Percentiles rank a stretch among this genome's conserved stretches.
Evolutionary conservation across 2,888 invertebrate genomes (phyloP).

Genomic region (Stenodema calcarata): DNA sequence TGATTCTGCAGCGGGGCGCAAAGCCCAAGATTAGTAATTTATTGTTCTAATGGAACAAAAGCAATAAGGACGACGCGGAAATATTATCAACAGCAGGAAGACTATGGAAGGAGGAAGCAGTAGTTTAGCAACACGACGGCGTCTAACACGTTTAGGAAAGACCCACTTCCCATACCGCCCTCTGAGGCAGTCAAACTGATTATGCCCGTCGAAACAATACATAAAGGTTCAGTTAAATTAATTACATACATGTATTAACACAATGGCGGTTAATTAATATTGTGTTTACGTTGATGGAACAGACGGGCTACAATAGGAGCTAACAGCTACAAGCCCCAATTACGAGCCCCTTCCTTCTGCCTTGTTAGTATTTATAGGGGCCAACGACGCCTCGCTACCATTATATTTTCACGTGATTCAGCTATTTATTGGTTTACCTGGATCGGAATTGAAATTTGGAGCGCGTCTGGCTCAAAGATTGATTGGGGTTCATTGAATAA

Average conservation of each 20-base stretch:
- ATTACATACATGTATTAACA: constrained; percentile 45
- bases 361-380: constrained; percentile 36
- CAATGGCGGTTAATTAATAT: constrained; percentile 45
- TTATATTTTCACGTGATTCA: not conserved
- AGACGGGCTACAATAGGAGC: constrained; percentile 35
- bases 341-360: not conserved
- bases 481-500: not conserved
- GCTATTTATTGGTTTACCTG: not conserved
- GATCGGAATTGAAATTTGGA: not conserved
- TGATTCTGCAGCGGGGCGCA: not conserved
- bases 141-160: not conserved
- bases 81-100: not conserved
- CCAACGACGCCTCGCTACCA: not conserved
- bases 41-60: not conserved
- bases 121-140: not conserved
- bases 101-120: not conserved
- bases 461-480: not conserved
- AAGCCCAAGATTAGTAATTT: not conserved
- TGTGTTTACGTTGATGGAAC: constrained; percentile 47
- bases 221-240: constrained; percentile 35
- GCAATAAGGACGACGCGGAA: not conserved
- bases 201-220: constrained; percentile 40
- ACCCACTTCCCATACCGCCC: not conserved
- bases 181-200: constrained; percentile 28
- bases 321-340: constrained; percentile 37